These are phyloP conservation scores for Phalanger gymnotis DNA, from an alignment of 2,797 vertebrate genomes.

Conservation along the genomic window DNA sequence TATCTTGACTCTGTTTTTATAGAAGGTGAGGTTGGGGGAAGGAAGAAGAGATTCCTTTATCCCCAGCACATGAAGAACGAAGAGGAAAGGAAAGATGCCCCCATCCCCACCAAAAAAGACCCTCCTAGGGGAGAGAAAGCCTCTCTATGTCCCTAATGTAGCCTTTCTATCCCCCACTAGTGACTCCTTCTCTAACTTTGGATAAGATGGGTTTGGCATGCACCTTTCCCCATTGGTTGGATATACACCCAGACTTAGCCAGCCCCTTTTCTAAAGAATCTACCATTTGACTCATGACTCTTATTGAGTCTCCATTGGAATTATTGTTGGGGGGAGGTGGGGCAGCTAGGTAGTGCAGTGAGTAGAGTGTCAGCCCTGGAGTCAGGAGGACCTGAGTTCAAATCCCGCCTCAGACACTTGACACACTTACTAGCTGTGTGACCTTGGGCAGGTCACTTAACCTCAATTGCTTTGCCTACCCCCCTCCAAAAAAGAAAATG, in stretches of 20 bases:
- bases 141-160: neutral
- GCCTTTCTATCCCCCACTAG: neutral
- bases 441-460: no score
- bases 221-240: neutral
- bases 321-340: no score
- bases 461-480: no score
- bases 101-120: neutral
- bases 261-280: neutral
- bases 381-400: no score
- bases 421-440: no score
- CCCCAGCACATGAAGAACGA: neutral
- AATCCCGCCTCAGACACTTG: no score
- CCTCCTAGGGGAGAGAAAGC: neutral
- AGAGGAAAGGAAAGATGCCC: neutral
- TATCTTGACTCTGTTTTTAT: neutral
- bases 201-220: neutral
- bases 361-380: no score
- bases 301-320: neutral
- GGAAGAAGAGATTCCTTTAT: neutral
- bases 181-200: neutral
- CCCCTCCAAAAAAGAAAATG: no score
- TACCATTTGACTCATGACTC: neutral
- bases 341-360: no score
- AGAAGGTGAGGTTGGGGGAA: neutral
- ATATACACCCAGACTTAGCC: neutral